These are phyloP conservation scores for Drosophila mulleri DNA, from an alignment of 2,888 invertebrate species.

Conservation along the genomic window DNA sequence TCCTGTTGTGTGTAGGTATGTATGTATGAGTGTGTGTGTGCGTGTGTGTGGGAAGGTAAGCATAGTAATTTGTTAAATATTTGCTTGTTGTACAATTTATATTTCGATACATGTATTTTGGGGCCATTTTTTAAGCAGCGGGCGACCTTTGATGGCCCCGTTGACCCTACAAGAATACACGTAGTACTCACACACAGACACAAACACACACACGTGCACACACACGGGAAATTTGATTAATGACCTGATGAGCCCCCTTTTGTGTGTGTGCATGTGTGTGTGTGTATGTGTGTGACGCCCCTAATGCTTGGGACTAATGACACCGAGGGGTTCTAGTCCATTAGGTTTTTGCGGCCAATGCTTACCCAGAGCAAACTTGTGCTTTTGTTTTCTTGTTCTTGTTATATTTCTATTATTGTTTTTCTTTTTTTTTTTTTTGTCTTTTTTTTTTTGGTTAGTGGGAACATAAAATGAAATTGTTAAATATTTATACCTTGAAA, in stretches of 20 bases:
- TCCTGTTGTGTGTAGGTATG: conserved; percentile 85
- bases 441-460: conserved; percentile 28
- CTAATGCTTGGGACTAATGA: conserved; percentile 62
- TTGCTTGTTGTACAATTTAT: conserved; percentile 81
- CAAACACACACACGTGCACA: conserved; percentile 16
- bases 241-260: conserved; percentile 62
- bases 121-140: conserved; percentile 58
- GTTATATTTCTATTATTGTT: conserved; percentile 22
- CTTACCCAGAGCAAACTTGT: conserved; percentile 61
- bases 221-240: conserved; percentile 72
- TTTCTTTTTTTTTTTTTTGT: conserved; percentile 25
- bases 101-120: conserved; percentile 71
- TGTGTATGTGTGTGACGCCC: conserved; percentile 13
- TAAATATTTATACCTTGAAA: conserved; percentile 85
- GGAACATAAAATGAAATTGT: conserved; percentile 71
- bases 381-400: conserved; percentile 34
- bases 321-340: conserved; percentile 72
- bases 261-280: conserved; percentile 13
- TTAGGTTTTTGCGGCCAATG: conserved; percentile 66
- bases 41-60: conserved; percentile 44
- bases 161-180: conserved; percentile 44
- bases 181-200: conserved; percentile 12
- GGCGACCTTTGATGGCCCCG: conserved; percentile 52
- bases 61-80: conserved; percentile 80
- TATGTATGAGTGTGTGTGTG: conserved; percentile 13